Conservation (phyloP, 2,888 invertebrate species). For the Abscondita cerata region DNA sequence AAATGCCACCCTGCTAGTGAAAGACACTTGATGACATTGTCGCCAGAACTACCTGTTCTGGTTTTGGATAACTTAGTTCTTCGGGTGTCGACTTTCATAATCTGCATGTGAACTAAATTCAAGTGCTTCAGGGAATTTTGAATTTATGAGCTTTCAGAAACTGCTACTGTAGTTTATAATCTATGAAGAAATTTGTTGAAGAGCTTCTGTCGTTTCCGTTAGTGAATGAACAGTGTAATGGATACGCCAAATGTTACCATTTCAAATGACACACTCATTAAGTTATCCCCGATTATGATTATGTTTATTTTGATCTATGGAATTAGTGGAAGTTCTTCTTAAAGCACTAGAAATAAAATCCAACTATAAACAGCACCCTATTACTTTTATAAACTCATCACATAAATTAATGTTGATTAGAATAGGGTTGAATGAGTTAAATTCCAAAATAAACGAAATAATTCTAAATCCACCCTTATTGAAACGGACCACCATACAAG, state of each 20-base stretch:
- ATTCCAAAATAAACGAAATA: constrained; percentile 20
- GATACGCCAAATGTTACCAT: constrained; percentile 23
- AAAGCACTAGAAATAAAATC: not conserved
- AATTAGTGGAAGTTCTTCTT: not conserved
- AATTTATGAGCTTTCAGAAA: constrained; percentile 33
- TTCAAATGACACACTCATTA: not conserved
- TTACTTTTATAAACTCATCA: too few relatives aligned
- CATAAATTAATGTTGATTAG: not conserved
- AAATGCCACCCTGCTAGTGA: constrained; percentile 31
- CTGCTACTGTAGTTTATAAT: constrained; percentile 11
- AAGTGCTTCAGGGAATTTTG: constrained; percentile 35
- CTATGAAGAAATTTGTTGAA: constrained; percentile 21
- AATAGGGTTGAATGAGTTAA: not conserved
- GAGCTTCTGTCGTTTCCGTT: constrained; percentile 31
- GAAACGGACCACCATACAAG: constrained; percentile 37
- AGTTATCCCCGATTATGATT: constrained; percentile 13
- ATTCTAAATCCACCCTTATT: constrained; percentile 19
- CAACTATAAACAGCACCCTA: not conserved
- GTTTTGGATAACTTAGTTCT: constrained; percentile 33
- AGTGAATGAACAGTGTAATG: constrained; percentile 12
- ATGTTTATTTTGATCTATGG: constrained; percentile 23
- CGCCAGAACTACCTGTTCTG: constrained; percentile 27
- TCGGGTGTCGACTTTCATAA: constrained; percentile 38
- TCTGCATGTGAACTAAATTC: constrained; percentile 34
- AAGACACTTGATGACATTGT: constrained; percentile 35